These are phyloP conservation scores for Amblyjoppa proteus DNA, from an alignment of 2,888 invertebrate species.

Conservation along the genomic window DNA sequence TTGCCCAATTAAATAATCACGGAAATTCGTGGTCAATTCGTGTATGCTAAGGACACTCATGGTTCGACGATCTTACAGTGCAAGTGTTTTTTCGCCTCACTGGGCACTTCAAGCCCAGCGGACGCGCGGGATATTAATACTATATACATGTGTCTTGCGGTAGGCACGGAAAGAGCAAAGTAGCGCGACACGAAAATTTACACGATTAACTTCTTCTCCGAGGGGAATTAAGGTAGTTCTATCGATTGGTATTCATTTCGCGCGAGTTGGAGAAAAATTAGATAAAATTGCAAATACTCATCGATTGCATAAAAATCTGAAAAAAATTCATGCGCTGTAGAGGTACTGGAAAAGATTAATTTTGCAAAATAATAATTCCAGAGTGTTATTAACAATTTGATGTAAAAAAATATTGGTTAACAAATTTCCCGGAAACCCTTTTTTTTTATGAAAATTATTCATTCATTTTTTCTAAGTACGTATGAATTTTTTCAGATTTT, in stretches of 20 bases:
- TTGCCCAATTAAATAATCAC: background rate
- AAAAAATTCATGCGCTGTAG: too few relatives aligned
- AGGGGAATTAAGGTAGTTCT: background rate
- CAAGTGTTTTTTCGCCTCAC: background rate
- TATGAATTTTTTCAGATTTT: too few relatives aligned
- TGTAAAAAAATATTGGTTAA: too few relatives aligned
- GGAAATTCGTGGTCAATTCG: background rate
- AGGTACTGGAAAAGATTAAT: too few relatives aligned
- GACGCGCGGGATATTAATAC: background rate
- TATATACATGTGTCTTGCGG: background rate
- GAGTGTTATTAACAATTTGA: too few relatives aligned
- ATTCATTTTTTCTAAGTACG: too few relatives aligned
- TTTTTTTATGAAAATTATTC: too few relatives aligned
- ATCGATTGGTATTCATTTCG: too few relatives aligned
- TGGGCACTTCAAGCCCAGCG: background rate
- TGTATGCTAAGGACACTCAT: constrained; percentile 5
- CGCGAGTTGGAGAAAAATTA: background rate
- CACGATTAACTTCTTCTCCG: constrained; percentile 7
- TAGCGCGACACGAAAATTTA: constrained; percentile 5
- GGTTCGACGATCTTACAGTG: background rate
- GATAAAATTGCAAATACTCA: too few relatives aligned
- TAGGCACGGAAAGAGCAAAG: background rate
- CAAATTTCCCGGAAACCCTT: too few relatives aligned
- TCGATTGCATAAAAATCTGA: too few relatives aligned
- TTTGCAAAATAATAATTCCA: too few relatives aligned